Conservation (phyloP, 2,888 invertebrate species). For the Diadromus collaris region DNA sequence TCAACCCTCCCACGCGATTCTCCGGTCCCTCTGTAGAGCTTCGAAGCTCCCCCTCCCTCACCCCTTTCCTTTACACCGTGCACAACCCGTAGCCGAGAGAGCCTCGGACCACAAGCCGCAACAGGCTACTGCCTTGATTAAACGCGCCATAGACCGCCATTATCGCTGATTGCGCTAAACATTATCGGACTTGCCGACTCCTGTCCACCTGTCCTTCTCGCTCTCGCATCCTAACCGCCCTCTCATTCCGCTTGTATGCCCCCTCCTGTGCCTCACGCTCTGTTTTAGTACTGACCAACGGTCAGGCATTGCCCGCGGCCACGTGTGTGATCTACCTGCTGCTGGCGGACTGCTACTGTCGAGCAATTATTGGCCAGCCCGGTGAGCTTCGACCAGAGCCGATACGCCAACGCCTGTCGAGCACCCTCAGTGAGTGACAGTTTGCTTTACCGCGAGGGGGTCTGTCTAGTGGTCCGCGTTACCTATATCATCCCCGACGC, state of each 20-base stretch:
- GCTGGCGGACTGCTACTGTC: conserved; percentile 46
- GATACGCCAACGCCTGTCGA: conserved; percentile 62
- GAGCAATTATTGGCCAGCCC: conserved; percentile 61
- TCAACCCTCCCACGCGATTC: conserved; percentile 56
- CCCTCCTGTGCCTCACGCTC: conserved; percentile 17
- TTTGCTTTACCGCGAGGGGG: conserved; percentile 59
- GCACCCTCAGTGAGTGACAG: conserved; percentile 59
- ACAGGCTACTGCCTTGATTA: conserved; percentile 80
- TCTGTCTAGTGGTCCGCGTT: conserved; percentile 32
- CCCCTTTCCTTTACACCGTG: conserved; percentile 75
- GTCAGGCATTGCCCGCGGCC: conserved; percentile 55
- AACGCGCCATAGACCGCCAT: conserved; percentile 80
- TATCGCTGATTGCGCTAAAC: conserved; percentile 81
- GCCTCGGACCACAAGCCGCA: conserved; percentile 79
- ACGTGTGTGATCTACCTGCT: conserved; percentile 60
- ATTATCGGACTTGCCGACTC: conserved; percentile 77
- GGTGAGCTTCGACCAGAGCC: conserved; percentile 57
- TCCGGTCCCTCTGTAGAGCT: conserved; percentile 59
- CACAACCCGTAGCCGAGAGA: conserved; percentile 62
- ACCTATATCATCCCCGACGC: conserved; percentile 1
- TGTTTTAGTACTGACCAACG: conserved; percentile 48
- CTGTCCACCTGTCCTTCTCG: conserved; percentile 56
- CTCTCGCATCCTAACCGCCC: conserved; percentile 27
- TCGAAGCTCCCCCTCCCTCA: too few relatives aligned
- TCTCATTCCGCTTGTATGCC: conserved; percentile 49